Evolutionary conservation across 2,113 vertebrate genomes (phyloP), one percentile per base, ranked within the genome.

Genomic region (Sarotherodon lohbergeri): DNA sequence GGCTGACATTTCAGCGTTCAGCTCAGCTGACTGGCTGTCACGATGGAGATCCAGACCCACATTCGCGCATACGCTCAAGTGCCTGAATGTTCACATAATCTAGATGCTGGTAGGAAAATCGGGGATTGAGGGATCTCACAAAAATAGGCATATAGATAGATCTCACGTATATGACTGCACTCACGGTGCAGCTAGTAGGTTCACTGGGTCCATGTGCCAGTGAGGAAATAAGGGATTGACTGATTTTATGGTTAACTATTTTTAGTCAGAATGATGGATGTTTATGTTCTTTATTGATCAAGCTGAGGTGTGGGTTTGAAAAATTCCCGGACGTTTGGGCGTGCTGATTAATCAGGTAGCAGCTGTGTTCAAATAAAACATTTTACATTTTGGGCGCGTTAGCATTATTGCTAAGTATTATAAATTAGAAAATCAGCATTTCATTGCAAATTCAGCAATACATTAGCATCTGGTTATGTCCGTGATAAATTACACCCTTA

Each of bases 221-320:
- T 79, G 84, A 91, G 90, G 92, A 94, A 93, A 93, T 92, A 93
- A 93, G 84, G 80, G 80, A 91, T 86, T 90, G 93, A 94, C 93
- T 94, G 93, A 94, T 93, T 94, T 91, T 94, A 92, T 86, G 87
- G 87, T 91, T 83, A 86, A 88, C 93, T 96, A 96, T 95, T 94
- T 94, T 94, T 95, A 95, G 91, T 91, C 91, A 87, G 88, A 92
- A 86, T 95, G 94, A 96, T 95, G 94, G 91, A 96, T 95, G 93
- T 92, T 94, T 94, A 93, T 94, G 94, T 93, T 84, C 95, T 94
- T 94, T 94, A 95, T 96, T 92, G 95, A 96, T 95, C 93, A 92
- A 54, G 86, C 83, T 61, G 87, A 92, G 90, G 81, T 91, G 92
- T 79, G 84, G 88, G 88, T 86, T 86, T 90, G 83, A 87, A 73